Conservation (phyloP, 2,797 vertebrate species). For the Novumbra hubbsi region DNA sequence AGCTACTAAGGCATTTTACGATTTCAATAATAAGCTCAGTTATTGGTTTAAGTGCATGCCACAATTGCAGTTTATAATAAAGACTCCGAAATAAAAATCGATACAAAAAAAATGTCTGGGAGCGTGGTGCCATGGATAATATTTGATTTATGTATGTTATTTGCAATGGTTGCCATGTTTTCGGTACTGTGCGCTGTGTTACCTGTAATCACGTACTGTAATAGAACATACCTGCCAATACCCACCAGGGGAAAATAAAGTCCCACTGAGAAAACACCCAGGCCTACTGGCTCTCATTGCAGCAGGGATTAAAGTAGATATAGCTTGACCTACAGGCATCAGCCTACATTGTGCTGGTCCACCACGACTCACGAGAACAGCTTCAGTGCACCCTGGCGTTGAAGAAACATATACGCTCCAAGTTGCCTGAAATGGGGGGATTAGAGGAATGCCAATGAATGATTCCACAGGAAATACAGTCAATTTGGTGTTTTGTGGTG, state of each 20-base stretch:
- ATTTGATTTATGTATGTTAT: conserved; percentile 75
- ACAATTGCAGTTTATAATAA: conserved; percentile 77
- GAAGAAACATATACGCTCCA: too few relatives aligned
- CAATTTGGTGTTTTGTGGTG: too few relatives aligned
- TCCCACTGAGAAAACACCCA: conserved; percentile 54
- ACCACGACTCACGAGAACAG: too few relatives aligned
- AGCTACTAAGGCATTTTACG: conserved; percentile 88
- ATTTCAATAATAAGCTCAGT: conserved; percentile 57
- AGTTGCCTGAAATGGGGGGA: too few relatives aligned
- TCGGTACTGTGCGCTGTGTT: conserved; percentile 80
- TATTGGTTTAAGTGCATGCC: conserved; percentile 72
- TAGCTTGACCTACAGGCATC: too few relatives aligned
- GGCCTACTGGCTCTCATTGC: conserved; percentile 33
- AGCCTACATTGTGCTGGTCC: not conserved
- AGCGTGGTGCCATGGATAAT: conserved; percentile 62
- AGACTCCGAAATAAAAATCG: conserved; percentile 54
- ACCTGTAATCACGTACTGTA: conserved; percentile 76
- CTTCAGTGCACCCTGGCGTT: too few relatives aligned
- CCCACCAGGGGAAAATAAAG: conserved; percentile 72
- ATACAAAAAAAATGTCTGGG: conserved; percentile 54
- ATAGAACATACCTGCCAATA: conserved; percentile 73
- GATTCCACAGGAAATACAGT: too few relatives aligned
- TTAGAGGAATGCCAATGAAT: too few relatives aligned
- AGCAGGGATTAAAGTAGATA: not conserved
- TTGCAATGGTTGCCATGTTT: conserved; percentile 75